Evolutionary conservation across 1,140 invertebrate species (phyloP).

Genomic region (Aphelenchoides fujianensis): DNA sequence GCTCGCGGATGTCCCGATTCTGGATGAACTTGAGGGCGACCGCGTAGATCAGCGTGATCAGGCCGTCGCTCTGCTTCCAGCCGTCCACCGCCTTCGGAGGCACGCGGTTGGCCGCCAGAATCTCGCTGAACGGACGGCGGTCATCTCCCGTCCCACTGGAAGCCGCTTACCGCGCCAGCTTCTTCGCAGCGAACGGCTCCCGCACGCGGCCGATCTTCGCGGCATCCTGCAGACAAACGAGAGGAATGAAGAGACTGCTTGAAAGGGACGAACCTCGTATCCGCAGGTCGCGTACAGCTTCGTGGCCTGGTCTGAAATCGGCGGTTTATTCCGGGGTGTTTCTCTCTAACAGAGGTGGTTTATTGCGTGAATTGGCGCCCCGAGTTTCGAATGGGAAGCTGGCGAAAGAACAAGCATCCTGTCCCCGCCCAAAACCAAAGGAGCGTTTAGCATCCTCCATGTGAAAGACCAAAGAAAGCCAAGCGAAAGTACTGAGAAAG

Average conservation of each 20-base stretch:
- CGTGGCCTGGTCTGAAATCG: slow-evolving; percentile 37
- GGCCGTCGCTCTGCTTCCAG: slow-evolving; percentile 42
- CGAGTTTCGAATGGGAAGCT: too few species aligned
- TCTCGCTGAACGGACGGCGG: too few species aligned
- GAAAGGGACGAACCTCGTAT: slow-evolving; percentile 15
- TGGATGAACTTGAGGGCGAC: slow-evolving; percentile 37
- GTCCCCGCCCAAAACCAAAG: too few species aligned
- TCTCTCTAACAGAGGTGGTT: too few species aligned
- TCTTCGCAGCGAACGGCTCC: slow-evolving; percentile 39
- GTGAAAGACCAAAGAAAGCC: too few species aligned
- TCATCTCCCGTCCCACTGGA: too few species aligned
- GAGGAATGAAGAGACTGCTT: not conserved
- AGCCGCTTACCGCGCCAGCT: too few species aligned
- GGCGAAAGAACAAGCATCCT: too few species aligned
- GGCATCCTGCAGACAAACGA: slow-evolving; percentile 14
- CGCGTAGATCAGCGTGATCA: slow-evolving; percentile 38
- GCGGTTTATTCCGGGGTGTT: too few species aligned
- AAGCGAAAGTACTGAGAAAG: too few species aligned
- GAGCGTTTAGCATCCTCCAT: too few species aligned
- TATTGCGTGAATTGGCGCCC: too few species aligned
- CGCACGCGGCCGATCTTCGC: slow-evolving; percentile 26
- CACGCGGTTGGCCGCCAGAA: slow-evolving; percentile 27
- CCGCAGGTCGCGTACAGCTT: slow-evolving; percentile 43
- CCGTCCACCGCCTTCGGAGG: slow-evolving; percentile 25
- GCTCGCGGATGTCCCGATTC: slow-evolving; percentile 32